Conservation (phyloP, 2,888 invertebrate species). For the Dynastes tityus region DNA sequence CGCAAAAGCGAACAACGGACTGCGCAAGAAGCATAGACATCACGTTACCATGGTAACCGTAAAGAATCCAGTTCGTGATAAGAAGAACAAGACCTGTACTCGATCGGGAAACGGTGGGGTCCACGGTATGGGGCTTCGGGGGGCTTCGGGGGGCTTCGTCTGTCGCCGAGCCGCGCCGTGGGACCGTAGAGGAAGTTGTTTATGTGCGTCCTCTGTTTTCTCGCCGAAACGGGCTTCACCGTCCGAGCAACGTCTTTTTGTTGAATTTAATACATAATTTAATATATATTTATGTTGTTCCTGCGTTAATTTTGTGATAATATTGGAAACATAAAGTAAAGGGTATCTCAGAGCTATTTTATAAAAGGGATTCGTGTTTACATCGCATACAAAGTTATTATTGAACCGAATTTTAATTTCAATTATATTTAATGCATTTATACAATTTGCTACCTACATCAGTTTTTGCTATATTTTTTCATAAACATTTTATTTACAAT, state of each 20-base stretch:
- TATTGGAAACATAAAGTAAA: not conserved
- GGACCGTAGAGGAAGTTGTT: constrained; percentile 37
- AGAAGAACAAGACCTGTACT: constrained; percentile 51
- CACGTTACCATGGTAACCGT: constrained; percentile 50
- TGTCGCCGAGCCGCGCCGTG: constrained; percentile 33
- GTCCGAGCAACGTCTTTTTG: constrained; percentile 20
- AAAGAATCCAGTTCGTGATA: constrained; percentile 52
- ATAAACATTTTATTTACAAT: no score
- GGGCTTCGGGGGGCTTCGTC: constrained; percentile 43
- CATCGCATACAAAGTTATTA: no score
- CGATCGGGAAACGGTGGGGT: constrained; percentile 44
- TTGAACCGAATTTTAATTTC: no score
- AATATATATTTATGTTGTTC: not conserved
- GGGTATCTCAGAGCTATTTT: not conserved
- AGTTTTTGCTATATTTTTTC: no score
- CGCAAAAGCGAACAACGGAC: constrained; percentile 37
- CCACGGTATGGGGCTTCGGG: constrained; percentile 44
- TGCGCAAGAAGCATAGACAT: constrained; percentile 52
- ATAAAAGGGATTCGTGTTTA: no score
- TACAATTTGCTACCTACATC: no score
- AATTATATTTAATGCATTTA: no score
- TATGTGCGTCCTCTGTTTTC: constrained; percentile 33
- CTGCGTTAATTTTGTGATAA: constrained; percentile 19
- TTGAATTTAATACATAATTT: constrained; percentile 7
- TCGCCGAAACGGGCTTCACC: not conserved